Evolutionary conservation across 2,113 vertebrate species (phyloP), one percentile per base, ranked within the genome.

Genomic region (Coturnix japonica): DNA sequence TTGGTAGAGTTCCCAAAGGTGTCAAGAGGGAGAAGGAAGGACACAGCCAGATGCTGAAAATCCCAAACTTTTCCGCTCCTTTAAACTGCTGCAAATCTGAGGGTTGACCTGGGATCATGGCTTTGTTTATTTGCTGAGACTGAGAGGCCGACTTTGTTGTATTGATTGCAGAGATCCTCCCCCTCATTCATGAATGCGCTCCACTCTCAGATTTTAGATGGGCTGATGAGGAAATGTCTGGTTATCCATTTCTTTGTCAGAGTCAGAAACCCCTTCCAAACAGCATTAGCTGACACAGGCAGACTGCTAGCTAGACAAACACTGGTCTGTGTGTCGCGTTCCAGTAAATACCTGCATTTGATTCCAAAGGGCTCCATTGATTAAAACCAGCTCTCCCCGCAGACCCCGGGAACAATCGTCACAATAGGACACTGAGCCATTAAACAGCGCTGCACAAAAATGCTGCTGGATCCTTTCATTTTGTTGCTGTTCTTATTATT

Each of bases 271-370:
- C 90, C 95, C 95, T 97, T 97, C 95, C 94, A 95, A 97, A 97
- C 92, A 90, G 95, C 96, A 97, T 97, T 96, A 96, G 97, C 97
- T 98, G 97, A 97, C 97, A 91, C 92, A 96, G 95, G 94, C 97
- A 96, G 96, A 95, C 95, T 81, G 95, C 97, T 97, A 92, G 96
- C 97, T 97, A 92, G 96, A 97, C 97, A 97, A 97, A 97, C 95
- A 97, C 89, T 87, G 94, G 79, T 84, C 89, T 95, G 96, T 33
- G 63, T 94, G 95, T 69, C 95, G 96, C 81, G 66, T 96, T 97
- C 97, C 94, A 97, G 97, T 97, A 96, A 97, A 95, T 94, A 96
- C 94, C 95, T 95, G 87, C 96, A 96, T 95, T 92, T 96, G 96
- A 97, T 96, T 97, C 95, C 96, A 96, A 95, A 97, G 97, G 94